Conservation (phyloP, 2,113 vertebrate genomes). For the Ondatra zibethicus region DNA sequence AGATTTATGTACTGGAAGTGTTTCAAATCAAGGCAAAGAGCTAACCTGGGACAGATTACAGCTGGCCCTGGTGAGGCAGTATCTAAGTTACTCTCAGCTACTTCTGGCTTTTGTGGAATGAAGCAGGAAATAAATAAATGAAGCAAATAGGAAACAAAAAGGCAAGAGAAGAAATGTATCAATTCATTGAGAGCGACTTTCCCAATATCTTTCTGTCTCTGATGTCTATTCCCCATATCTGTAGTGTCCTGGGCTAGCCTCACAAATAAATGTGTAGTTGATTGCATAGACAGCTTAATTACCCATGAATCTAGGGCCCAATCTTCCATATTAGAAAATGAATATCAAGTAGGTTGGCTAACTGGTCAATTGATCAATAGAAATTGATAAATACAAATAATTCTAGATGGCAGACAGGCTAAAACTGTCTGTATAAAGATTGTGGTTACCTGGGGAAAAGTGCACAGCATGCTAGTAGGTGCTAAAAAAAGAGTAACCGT, state of each 20-base stretch:
- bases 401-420: neutral
- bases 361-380: neutral
- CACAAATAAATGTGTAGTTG: neutral
- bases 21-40: neutral
- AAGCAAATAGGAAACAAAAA: neutral
- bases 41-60: neutral
- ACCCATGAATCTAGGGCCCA: neutral
- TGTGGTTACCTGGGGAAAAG: neutral
- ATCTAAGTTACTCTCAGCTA: neutral
- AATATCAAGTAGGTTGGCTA: neutral
- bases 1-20: neutral
- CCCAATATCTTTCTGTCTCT: neutral
- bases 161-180: neutral
- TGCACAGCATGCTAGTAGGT: rapidly evolving
- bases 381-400: neutral
- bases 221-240: neutral
- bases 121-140: neutral
- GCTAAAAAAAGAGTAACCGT: neutral
- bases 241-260: neutral
- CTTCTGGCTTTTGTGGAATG: neutral
- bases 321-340: neutral
- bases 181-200: neutral
- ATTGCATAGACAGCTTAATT: neutral
- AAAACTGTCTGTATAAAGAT: neutral
- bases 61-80: neutral